Base-by-base conservation (phyloP, 2,113 vertebrate species). In the Piprites chloris region DNA sequence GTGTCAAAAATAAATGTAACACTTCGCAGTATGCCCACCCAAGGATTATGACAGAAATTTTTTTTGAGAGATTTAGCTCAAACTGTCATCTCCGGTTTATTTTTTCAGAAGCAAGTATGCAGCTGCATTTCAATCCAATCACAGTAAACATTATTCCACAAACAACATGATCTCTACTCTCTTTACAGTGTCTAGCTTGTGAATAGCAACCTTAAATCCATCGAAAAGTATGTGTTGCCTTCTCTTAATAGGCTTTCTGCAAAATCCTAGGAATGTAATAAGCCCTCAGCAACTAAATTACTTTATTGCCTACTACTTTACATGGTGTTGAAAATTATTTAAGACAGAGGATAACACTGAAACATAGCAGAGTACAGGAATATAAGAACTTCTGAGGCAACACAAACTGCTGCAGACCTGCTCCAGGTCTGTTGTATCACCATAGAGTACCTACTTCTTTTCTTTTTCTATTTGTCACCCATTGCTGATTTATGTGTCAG, bases 81-180 rank as follows among this genome's bases (percentile, higher is more conserved):
- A 89, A 78, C 85, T 93, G 91, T 72, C 85, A 90, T 91, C 74
- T 79, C 27, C 9, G 66, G 41, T 89, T 94, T 85, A 77, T 71
- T 93, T 95, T 82, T 82, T 87, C 52, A 85, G 63, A 92, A 50
- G 53, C 9, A 88, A 95, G n/a, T 39, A 39, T 53, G 62, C 58
- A 89, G 69, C 68, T 96, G 63, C 53, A 83, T 95, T 84, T 96
- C 83, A 87, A 90, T 92, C 77, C 59, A 74, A 41, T 89, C 77
- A 63, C 49, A 73, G 73, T 66, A 94, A 95, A 95, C 81, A 47
- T 68, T 59, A 58, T 83, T 82, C 46, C 21, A 75, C 2, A 44
- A 96, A 95, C 68, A 92, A 33, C 52, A 50, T 72, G 66, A 77
- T 96, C 49, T 53, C 37, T 77, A 20, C 87, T 79, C n/a, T 68